These are phyloP conservation scores for Hypotaenidia philippensis DNA, from an alignment of 2,797 vertebrate genomes.

Conservation along the genomic window DNA sequence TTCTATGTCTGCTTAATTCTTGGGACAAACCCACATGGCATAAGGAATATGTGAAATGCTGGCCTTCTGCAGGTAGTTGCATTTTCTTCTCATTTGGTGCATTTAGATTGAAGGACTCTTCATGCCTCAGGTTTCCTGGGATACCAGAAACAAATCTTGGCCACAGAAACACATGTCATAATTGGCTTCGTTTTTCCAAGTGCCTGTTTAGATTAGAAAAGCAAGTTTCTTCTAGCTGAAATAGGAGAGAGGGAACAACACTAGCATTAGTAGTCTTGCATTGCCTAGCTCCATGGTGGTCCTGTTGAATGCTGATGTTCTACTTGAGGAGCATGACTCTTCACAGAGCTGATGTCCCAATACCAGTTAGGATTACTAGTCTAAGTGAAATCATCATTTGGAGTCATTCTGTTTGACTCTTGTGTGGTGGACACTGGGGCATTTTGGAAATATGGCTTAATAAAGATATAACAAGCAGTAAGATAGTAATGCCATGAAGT, in stretches of 20 bases:
- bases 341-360: not conserved
- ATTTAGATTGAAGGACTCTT: not conserved
- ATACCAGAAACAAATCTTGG: not conserved
- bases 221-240: not conserved
- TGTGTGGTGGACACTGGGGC: not conserved
- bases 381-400: not conserved
- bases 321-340: fast-evolving
- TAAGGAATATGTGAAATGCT: not conserved
- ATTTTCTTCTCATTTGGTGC: not conserved
- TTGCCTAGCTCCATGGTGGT: not conserved
- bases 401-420: not conserved
- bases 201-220: not conserved
- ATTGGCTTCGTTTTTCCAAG: not conserved
- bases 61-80: fast-evolving
- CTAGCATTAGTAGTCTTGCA: not conserved
- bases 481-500: not conserved
- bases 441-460: not conserved
- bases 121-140: not conserved
- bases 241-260: not conserved
- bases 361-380: not conserved
- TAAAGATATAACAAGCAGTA: not conserved
- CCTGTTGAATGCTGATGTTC: not conserved
- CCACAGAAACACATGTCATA: not conserved
- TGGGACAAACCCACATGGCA: fast-evolving
- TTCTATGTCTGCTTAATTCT: not conserved